Base-by-base conservation (phyloP, 1,140 invertebrate genomes). In the Coenobita brevimanus region DNA sequence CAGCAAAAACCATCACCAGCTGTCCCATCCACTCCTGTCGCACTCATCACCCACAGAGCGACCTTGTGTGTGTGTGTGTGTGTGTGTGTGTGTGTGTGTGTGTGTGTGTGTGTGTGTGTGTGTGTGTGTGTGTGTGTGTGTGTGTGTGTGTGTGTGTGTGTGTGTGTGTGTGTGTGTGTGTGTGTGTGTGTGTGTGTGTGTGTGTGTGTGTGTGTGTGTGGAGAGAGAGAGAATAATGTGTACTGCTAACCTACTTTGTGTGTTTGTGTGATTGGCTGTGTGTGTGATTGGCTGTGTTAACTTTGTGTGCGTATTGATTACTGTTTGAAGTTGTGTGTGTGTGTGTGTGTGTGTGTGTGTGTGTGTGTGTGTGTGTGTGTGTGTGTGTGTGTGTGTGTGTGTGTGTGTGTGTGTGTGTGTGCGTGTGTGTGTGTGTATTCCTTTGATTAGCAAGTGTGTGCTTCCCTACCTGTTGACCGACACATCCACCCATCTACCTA, bases 151-250 rank as follows among this genome's bases (percentile, higher is more conserved):
- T 67, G 62, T 67, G 62, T 67, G n/a, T 67, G 62, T 67, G n/a
- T 67, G 62, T 67, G n/a, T 67, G 62, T 67, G 62, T 67, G 62
- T 67, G n/a, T 67, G 62, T 67, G 62, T 67, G 62, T 67, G n/a
- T 67, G 62, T 67, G n/a, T 67, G 62, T 33, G n/a, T 67, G n/a
- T 33, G n/a, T 67, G 62, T 67, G 62, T 67, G 62, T 67, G 62
- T 67, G 62, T 67, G 62, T 50, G 46, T 50, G 46, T 50, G 46
- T 50, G 46, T 50, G 6, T 50, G 17, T 8, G 46, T 8, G 46
- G 46, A 50, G 46, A 17, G 17, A 17, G n/a, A n/a, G n/a, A n/a
- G n/a, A n/a, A n/a, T n/a, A n/a, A n/a, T n/a, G n/a, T n/a, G n/a
- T n/a, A n/a, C n/a, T n/a, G n/a, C n/a, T n/a, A n/a, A n/a, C n/a